Percentiles rank a stretch among this genome's conserved stretches.
phyloP scores from a whole-genome alignment of 2,113 vertebrate genomes.

The Saguinus midas region DNA sequence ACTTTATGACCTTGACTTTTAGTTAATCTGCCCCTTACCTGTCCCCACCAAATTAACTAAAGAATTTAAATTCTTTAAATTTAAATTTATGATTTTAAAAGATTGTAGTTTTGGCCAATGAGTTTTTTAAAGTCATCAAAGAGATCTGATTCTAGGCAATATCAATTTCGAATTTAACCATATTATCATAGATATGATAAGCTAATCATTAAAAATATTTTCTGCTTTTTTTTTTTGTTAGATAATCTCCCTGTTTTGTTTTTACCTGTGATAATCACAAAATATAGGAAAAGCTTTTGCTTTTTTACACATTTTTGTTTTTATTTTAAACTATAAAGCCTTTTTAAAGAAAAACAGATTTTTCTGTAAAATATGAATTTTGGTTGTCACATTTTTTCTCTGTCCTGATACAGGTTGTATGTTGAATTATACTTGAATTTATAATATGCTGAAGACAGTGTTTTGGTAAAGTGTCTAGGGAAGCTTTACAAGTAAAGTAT shows the following conservation, averaged over 20 bases:
- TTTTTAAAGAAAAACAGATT: constrained; percentile 14
- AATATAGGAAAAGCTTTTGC: not conserved
- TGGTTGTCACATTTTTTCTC: not conserved
- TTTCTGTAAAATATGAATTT: constrained; percentile 36
- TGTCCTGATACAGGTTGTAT: not conserved
- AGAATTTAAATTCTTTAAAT: not conserved
- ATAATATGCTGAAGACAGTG: not conserved
- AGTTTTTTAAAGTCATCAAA: not conserved
- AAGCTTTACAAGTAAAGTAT: not conserved
- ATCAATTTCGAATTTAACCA: constrained; percentile 27
- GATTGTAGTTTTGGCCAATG: not conserved
- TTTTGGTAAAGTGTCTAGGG: constrained; percentile 31
- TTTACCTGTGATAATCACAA: not conserved
- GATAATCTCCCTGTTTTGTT: constrained; percentile 18
- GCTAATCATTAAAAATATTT: constrained; percentile 33
- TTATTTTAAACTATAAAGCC: not conserved
- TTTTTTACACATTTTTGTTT: not conserved
- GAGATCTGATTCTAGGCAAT: not conserved
- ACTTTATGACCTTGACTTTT: not conserved
- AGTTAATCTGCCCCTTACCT: not conserved
- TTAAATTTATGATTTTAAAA: not conserved
- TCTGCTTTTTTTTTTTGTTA: not conserved
- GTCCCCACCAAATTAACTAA: not conserved
- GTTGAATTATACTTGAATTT: constrained; percentile 42
- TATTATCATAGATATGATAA: not conserved